Evolutionary conservation across 2,797 vertebrate genomes (phyloP).

Genomic region (Melanotaenia maccullochi): DNA sequence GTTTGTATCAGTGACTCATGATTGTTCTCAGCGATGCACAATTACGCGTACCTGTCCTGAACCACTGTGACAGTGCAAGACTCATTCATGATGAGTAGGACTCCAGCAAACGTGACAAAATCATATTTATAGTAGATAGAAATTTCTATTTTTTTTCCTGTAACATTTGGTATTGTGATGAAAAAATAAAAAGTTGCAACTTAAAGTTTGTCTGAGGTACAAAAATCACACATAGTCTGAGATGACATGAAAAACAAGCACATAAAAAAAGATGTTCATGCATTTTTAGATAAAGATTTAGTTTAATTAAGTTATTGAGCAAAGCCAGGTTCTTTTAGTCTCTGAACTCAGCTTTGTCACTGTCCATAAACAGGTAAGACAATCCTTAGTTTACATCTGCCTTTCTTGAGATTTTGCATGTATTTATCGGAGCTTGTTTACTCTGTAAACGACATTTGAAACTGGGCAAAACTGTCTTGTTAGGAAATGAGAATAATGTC

Average conservation of each 20-base stretch:
- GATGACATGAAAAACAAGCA: no score
- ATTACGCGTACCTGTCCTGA: conserved; percentile 62
- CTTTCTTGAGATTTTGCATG: conserved; percentile 11
- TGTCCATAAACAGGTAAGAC: conserved; percentile 28
- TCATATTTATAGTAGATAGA: neutral
- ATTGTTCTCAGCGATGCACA: conserved; percentile 52
- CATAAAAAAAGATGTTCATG: no score
- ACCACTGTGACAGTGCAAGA: conserved; percentile 31
- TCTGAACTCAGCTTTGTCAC: neutral
- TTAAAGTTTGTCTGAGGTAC: neutral
- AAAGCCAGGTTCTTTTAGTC: neutral
- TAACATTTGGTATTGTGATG: accelerated
- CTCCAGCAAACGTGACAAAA: conserved; percentile 4
- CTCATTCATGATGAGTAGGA: conserved; percentile 30
- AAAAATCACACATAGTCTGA: no score
- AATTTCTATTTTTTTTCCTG: neutral
- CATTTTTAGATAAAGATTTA: no score
- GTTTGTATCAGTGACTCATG: conserved; percentile 52
- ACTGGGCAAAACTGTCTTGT: conserved; percentile 3
- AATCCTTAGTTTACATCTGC: neutral
- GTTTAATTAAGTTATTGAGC: no score
- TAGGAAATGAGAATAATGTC: neutral
- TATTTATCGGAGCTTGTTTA: conserved; percentile 25
- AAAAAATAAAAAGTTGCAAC: neutral
- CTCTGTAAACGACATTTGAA: conserved; percentile 9